Evolutionary conservation across 2,888 invertebrate genomes (phyloP).

Genomic region (Bugulina stolonifera): DNA sequence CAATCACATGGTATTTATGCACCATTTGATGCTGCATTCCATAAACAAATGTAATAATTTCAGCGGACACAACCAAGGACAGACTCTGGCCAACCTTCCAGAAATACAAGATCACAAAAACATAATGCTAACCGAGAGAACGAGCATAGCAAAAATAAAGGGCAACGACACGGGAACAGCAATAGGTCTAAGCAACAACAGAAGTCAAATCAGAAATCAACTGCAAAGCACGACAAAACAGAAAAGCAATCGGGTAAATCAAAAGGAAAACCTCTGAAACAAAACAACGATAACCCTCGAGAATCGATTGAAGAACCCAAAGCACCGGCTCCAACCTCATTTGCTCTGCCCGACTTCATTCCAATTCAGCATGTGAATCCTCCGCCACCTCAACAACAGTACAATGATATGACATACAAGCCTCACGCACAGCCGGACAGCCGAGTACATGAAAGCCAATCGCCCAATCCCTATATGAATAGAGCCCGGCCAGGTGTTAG

Average conservation of each 20-base stretch:
- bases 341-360: constrained; percentile 21
- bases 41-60: too few species aligned
- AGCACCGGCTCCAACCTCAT: too few species aligned
- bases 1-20: too few species aligned
- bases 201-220: background rate
- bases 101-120: background rate
- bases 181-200: background rate
- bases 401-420: constrained; percentile 1
- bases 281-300: background rate
- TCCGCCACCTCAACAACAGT: background rate
- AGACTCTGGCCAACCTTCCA: too few species aligned
- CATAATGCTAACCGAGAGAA: background rate
- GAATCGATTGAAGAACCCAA: background rate
- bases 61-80: too few species aligned
- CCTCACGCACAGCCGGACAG: background rate
- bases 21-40: too few species aligned
- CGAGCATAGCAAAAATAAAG: background rate
- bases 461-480: background rate
- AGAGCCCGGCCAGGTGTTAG: background rate
- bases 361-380: background rate
- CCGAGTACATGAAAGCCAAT: background rate
- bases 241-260: background rate
- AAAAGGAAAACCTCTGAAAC: background rate
- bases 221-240: too few species aligned
- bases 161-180: background rate